These are phyloP conservation scores for Lasioglossum malachurum DNA, from an alignment of 2,888 invertebrate species.

Conservation along the genomic window DNA sequence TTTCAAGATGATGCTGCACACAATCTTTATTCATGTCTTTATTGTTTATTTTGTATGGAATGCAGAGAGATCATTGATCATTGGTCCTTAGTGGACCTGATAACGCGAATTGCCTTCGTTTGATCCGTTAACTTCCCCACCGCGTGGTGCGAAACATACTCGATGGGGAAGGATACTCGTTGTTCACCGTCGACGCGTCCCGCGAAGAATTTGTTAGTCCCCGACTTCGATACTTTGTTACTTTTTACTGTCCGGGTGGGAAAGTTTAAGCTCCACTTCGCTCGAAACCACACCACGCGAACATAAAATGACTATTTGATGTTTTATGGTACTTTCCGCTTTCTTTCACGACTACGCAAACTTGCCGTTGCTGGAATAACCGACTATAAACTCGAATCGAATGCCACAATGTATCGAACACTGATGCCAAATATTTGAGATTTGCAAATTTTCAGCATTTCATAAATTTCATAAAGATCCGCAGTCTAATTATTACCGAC, in stretches of 20 bases:
- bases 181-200: not conserved
- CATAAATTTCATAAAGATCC: no score
- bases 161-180: not conserved
- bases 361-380: not conserved
- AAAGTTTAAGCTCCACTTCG: not conserved
- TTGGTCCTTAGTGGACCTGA: no score
- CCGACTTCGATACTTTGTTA: not conserved
- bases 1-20: no score
- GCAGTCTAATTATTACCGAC: not conserved
- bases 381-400: not conserved
- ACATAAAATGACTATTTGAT: slow-evolving; percentile 2
- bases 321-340: not conserved
- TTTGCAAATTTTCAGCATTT: not conserved
- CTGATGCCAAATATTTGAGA: not conserved
- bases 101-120: no score
- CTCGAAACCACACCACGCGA: not conserved
- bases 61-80: no score
- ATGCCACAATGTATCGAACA: not conserved
- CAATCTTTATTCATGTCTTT: no score
- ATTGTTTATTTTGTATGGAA: no score
- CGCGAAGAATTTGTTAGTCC: not conserved
- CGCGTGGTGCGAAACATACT: no score
- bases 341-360: not conserved
- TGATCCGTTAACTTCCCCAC: no score
- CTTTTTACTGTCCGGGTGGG: not conserved